Percentiles rank a stretch among this genome's conserved stretches.
Evolutionary conservation across 1,140 invertebrate species (phyloP).

Genomic region (Eupristina koningsbergeri): DNA sequence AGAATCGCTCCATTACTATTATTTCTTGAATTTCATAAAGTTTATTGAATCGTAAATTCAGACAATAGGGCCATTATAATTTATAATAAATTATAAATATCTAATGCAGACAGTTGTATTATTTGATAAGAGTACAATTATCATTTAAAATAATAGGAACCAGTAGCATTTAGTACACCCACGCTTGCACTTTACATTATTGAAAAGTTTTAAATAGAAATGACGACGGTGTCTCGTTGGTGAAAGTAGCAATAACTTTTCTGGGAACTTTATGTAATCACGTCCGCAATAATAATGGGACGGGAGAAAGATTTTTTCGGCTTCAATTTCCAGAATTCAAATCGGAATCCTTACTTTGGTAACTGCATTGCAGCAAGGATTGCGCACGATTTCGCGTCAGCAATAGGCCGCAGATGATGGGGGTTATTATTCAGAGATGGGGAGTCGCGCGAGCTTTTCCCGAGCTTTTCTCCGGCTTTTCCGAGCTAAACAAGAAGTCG

Average conservation of each 20-base stretch:
- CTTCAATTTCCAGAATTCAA: not conserved
- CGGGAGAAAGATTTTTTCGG: not conserved
- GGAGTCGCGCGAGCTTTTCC: too few relatives aligned
- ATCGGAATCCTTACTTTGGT: not conserved
- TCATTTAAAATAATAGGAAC: too few relatives aligned
- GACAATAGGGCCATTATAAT: too few relatives aligned
- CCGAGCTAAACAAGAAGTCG: not conserved
- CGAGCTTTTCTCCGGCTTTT: conserved; percentile 34
- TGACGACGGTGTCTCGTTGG: not conserved
- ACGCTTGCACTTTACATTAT: too few relatives aligned
- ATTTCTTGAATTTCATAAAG: too few relatives aligned
- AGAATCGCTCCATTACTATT: too few relatives aligned
- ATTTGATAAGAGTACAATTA: too few relatives aligned
- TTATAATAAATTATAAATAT: too few relatives aligned
- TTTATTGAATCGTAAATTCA: too few relatives aligned
- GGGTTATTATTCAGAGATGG: conserved; percentile 68
- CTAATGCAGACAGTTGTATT: not conserved
- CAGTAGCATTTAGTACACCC: too few relatives aligned
- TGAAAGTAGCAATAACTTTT: not conserved
- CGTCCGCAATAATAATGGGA: not conserved
- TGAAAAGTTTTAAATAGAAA: not conserved
- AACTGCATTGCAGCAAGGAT: conserved; percentile 18
- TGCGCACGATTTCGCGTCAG: conserved; percentile 9
- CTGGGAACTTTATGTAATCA: not conserved
- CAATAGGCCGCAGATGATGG: conserved; percentile 51